These are phyloP conservation scores for Doris montereyensis DNA, from an alignment of 2,888 invertebrate species.

Conservation along the genomic window DNA sequence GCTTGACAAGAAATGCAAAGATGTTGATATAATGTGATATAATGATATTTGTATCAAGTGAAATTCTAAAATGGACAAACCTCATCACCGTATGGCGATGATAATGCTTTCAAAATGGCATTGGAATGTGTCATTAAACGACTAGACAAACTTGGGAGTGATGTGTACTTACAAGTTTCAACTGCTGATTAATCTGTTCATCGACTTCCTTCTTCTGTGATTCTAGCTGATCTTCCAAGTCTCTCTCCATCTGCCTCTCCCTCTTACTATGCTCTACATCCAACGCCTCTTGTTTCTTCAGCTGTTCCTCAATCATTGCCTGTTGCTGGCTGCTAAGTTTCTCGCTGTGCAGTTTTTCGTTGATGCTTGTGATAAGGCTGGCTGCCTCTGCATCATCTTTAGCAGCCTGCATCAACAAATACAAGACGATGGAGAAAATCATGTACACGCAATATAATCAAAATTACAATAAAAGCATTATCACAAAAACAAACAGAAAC, in stretches of 20 bases:
- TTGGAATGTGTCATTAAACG: no score
- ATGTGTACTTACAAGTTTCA: slow-evolving; percentile 57
- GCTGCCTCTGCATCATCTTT: slow-evolving; percentile 64
- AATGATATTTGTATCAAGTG: no score
- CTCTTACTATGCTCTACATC: slow-evolving; percentile 56
- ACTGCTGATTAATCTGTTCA: slow-evolving; percentile 61
- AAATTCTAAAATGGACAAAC: no score
- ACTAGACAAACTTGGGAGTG: no score
- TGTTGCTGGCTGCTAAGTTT: slow-evolving; percentile 54
- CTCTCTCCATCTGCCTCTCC: slow-evolving; percentile 47
- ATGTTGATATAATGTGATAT: no score
- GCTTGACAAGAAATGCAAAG: no score
- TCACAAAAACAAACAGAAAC: no score
- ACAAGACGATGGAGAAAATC: no score
- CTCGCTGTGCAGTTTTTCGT: slow-evolving; percentile 56
- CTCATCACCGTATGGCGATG: no score
- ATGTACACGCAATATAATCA: no score
- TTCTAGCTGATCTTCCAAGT: slow-evolving; percentile 55
- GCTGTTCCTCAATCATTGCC: slow-evolving; percentile 58
- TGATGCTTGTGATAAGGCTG: slow-evolving; percentile 62
- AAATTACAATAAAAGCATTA: no score
- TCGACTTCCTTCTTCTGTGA: slow-evolving; percentile 50
- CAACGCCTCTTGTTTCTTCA: slow-evolving; percentile 55
- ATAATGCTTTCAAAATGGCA: no score
- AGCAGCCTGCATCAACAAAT: slow-evolving; percentile 51